Base-by-base conservation (phyloP, 2,888 invertebrate genomes). In the Polydrusus pterygomalis region DNA sequence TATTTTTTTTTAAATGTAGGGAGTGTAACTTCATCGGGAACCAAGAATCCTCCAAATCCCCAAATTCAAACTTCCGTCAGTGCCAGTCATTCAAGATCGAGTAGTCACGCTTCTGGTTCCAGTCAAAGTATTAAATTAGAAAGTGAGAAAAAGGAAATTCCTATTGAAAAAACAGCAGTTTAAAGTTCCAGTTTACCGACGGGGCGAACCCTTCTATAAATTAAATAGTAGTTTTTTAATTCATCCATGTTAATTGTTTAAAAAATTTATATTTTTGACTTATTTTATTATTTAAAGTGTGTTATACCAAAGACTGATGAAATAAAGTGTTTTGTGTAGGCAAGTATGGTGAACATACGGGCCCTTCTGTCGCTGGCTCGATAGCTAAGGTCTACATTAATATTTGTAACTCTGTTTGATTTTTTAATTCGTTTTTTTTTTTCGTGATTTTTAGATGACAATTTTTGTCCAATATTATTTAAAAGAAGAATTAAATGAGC, bases 21-120 rank as follows among this genome's bases (percentile, higher is more conserved):
- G n/a, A 45, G 25, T 25, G 63, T 63, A 10, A 62, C 91, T 71
- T 90, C 90, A 3, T 91, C 91, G 7, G 78, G 76, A 20, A 90
- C 90, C 43, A 91, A 92, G 84, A 91, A 90, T 77, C 93, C 93
- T 1, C 93, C 93, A 0, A 91, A 91, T 47, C 93, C 93, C 0
- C 89, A 92, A 85, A 91, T 93, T 34, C 93, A 93, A 84, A 93
- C 92, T 0, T 91, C 92, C 0, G 91, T 93, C 2, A 90, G 91
- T 20, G 87, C 88, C 8, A 89, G 88, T 78, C 93, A 93, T 85
- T 92, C 92, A 70, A 89, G 93, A 76, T 92, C 91, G 43, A 91
- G 92, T 74, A 92, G 92, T 85, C 92, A 92, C 82, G 90, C 86
- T 20, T 84, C 83, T 9, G 81, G 78, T 43, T 82, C 82, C 58